phyloP scores from a whole-genome alignment of 2,113 vertebrate genomes.

The Arenaria interpres region DNA sequence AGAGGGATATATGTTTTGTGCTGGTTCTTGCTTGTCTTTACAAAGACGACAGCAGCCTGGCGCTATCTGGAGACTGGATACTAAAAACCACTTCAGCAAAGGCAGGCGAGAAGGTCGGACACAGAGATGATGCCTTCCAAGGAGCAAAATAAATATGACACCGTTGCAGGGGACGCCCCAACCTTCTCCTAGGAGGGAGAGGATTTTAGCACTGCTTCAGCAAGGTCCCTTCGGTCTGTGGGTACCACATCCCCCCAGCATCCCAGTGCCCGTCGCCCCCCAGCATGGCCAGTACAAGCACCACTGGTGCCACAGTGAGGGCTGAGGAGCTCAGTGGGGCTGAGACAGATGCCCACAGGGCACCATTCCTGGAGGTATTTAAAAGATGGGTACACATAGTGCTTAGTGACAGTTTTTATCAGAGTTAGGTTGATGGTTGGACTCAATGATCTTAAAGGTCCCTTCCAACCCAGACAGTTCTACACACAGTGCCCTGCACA shows the following conservation, averaged over 20 bases:
- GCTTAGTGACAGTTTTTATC: too few species aligned
- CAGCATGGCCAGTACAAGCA: neutral
- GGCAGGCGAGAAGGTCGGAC: neutral
- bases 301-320: neutral
- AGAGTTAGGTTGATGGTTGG: too few species aligned
- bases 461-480: too few species aligned
- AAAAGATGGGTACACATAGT: too few species aligned
- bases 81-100: neutral
- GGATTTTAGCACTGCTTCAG: neutral
- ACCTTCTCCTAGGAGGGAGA: neutral
- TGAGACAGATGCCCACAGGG: neutral
- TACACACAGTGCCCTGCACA: rapidly evolving
- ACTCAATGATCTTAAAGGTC: too few species aligned
- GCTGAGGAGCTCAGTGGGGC: neutral
- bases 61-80: neutral
- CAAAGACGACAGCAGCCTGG: neutral
- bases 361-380: too few species aligned
- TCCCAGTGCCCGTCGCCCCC: neutral
- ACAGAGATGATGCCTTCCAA: neutral
- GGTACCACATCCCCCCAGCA: too few species aligned
- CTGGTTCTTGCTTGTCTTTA: neutral
- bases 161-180: neutral
- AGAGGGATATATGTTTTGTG: neutral
- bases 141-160: neutral
- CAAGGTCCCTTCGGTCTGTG: neutral